These are phyloP conservation scores for Sarcoramphus papa DNA, from an alignment of 2,797 vertebrate species.

Conservation along the genomic window DNA sequence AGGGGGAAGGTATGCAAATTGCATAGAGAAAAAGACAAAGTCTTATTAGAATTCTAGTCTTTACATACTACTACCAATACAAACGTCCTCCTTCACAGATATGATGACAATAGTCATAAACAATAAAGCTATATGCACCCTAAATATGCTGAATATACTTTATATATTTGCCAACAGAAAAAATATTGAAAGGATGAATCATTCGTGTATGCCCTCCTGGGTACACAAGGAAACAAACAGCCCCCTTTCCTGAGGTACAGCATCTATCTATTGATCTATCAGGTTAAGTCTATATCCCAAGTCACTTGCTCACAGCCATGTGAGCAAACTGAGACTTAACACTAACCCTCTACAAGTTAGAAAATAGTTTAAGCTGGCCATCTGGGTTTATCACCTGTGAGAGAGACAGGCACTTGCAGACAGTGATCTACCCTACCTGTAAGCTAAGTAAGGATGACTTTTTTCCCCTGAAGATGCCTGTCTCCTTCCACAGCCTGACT, in stretches of 20 bases:
- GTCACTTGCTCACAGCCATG: not conserved
- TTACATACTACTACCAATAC: not conserved
- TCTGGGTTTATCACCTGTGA: not conserved
- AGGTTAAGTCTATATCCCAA: not conserved
- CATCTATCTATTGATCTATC: no score
- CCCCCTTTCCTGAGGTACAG: not conserved
- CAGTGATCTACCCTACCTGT: not conserved
- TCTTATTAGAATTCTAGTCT: not conserved
- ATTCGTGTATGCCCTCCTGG: not conserved
- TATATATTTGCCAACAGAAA: not conserved
- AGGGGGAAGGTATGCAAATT: not conserved
- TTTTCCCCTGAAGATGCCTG: not conserved
- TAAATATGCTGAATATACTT: not conserved
- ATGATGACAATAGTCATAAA: not conserved
- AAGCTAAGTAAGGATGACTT: not conserved
- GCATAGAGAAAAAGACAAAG: not conserved
- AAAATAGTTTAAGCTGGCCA: not conserved
- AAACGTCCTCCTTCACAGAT: not conserved
- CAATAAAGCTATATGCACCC: not conserved
- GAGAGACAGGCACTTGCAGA: not conserved
- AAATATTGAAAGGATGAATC: not conserved
- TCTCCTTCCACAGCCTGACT: not conserved
- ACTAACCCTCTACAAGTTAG: not conserved
- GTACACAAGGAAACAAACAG: not conserved
- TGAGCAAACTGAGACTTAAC: not conserved